phyloP scores from a whole-genome alignment of 1,140 invertebrate species.

The Wiebesia pumilae region DNA sequence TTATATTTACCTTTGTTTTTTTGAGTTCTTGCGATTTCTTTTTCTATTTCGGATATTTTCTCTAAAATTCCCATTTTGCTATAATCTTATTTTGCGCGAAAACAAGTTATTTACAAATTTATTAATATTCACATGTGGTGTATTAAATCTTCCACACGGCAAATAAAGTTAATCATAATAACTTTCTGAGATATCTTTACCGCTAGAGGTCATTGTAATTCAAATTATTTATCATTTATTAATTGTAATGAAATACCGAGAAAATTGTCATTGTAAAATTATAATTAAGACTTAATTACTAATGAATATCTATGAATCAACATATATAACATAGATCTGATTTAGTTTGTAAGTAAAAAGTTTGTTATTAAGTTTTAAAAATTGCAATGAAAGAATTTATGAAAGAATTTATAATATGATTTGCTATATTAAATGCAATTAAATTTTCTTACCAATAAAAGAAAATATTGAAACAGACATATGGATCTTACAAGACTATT shows the following conservation, averaged over 20 bases:
- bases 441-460: too few species aligned
- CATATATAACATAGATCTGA: too few species aligned
- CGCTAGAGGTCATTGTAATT: constrained; percentile 31
- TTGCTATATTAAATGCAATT: too few species aligned
- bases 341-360: too few species aligned
- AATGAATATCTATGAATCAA: too few species aligned
- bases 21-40: constrained; percentile 98
- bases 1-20: constrained; percentile 95
- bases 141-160: constrained; percentile 31
- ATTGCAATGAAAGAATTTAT: too few species aligned
- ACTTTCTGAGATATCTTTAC: background rate
- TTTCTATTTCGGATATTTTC: constrained; percentile 98
- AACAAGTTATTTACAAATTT: constrained; percentile 40
- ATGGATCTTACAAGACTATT: too few species aligned
- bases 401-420: too few species aligned
- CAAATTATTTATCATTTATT: constrained; percentile 2
- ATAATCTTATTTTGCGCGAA: background rate
- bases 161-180: background rate
- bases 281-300: background rate
- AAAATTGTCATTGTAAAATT: constrained; percentile 2
- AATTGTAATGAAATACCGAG: background rate
- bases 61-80: constrained; percentile 94
- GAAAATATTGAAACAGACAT: too few species aligned
- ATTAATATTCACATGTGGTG: constrained; percentile 37
- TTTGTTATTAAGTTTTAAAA: too few species aligned